phyloP scores from a whole-genome alignment of 1,140 invertebrate genomes.

The Caerostris darwini region DNA sequence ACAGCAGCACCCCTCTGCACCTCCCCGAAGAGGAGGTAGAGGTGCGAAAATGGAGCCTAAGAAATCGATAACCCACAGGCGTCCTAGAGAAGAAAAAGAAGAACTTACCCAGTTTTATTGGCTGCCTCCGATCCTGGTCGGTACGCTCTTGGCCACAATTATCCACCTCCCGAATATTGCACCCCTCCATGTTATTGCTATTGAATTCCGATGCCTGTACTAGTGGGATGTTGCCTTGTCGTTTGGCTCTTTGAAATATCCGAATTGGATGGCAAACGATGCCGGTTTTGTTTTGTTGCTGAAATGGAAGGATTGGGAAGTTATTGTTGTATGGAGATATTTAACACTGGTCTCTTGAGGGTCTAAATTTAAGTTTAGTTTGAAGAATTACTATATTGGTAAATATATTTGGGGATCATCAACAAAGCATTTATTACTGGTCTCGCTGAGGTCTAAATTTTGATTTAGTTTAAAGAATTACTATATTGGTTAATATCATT shows the following conservation, averaged over 20 bases:
- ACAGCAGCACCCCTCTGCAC: neutral
- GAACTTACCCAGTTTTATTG: neutral
- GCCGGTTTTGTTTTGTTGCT: too few relatives aligned
- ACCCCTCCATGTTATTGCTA: neutral
- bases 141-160: neutral
- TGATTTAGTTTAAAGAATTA: too few relatives aligned
- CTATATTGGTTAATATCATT: too few relatives aligned
- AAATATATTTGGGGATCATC: too few relatives aligned
- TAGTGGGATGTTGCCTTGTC: neutral
- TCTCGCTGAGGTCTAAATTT: too few relatives aligned
- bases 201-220: neutral
- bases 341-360: too few relatives aligned
- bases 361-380: too few relatives aligned
- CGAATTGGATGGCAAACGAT: too few relatives aligned
- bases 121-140: neutral
- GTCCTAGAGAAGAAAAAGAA: neutral
- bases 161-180: neutral
- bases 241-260: too few relatives aligned
- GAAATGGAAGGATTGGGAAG: neutral
- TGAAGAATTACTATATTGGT: too few relatives aligned
- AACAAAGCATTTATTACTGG: too few relatives aligned
- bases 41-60: neutral
- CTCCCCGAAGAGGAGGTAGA: neutral
- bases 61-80: constrained; percentile 41
- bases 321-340: too few relatives aligned